These are phyloP conservation scores for Cephus spinipes DNA, from an alignment of 2,888 invertebrate species.

Conservation along the genomic window DNA sequence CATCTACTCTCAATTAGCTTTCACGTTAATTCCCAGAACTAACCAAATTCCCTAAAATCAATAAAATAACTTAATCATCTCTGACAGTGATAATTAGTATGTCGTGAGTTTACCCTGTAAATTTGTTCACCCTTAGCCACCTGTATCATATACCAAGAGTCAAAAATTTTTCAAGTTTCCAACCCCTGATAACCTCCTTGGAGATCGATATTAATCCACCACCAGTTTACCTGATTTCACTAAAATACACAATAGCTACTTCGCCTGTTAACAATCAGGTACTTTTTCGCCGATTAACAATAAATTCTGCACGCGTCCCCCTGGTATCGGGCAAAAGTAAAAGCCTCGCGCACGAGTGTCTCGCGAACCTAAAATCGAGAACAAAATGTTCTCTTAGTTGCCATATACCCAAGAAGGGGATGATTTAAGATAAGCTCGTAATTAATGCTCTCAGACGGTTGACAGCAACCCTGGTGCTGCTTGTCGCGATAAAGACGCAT, in stretches of 20 bases:
- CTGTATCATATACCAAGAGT: too few species aligned
- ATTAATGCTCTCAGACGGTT: constrained; percentile 1
- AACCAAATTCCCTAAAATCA: constrained; percentile 28
- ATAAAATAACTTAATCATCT: constrained; percentile 24
- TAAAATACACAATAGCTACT: not conserved
- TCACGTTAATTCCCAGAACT: constrained; percentile 22
- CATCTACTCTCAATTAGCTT: not conserved
- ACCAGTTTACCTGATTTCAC: too few species aligned
- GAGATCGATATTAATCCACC: constrained; percentile 18
- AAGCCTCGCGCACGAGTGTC: not conserved
- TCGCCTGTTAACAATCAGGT: not conserved
- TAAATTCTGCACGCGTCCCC: not conserved
- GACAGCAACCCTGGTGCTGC: not conserved
- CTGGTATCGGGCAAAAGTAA: too few species aligned
- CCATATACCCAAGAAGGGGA: not conserved
- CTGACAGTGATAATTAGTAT: constrained; percentile 24
- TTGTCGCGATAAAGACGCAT: not conserved
- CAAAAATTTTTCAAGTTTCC: too few species aligned
- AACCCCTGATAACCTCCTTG: too few species aligned
- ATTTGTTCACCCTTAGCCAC: too few species aligned
- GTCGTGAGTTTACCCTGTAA: too few species aligned
- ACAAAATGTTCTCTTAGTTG: not conserved
- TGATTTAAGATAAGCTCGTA: constrained; percentile 1
- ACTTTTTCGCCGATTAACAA: not conserved
- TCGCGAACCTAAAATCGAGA: not conserved